Evolutionary conservation across 1,140 invertebrate species (phyloP), one percentile per base, ranked within the genome.

Genomic region (Vollenhovia emeryi): DNA sequence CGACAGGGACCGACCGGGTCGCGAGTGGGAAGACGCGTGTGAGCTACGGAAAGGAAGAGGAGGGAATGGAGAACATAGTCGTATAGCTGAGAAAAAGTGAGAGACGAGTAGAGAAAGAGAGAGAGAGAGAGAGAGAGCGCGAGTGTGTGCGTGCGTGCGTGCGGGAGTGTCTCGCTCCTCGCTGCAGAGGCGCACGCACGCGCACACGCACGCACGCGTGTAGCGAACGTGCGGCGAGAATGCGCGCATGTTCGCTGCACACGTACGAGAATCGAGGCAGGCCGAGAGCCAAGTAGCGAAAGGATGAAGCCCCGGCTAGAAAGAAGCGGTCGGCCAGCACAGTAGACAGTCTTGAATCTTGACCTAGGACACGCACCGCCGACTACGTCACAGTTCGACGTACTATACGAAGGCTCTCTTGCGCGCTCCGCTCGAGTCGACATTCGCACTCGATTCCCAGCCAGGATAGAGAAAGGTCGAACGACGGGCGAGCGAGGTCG

Each of bases 301-400:
- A 89, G 87, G 84, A 89, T 86, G 84, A 88, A 88, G 86, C 68
- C 64, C 30, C 33, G 43, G 86, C 87, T 89, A 89, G 87, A 89
- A 89, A 85, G 88, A 89, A 80, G 74, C 79, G 79, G 27, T 66
- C 71, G 88, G 62, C 66, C 68, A 48, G 30, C 76, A 40, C 62
- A 91, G 90, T 90, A 92, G 91, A 90, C 91, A 89, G 86, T 91
- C 91, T 91, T 92, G 92, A 94, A 91, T 94, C 94, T 93, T 94
- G 94, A 94, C 94, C 94, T 94, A 94, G 94, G 94, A 92, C 91
- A 94, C 94, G 93, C 94, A 93, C 88, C 86, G 92, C 73, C 90
- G 91, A 87, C 86, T 92, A 91, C 93, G 92, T 93, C 93, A 93
- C 92, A 91, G 91, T 91, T 91, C 90, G 92, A 91, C 89, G 90